Evolutionary conservation across 2,888 invertebrate species (phyloP).

Genomic region (Steinernema scapterisci): DNA sequence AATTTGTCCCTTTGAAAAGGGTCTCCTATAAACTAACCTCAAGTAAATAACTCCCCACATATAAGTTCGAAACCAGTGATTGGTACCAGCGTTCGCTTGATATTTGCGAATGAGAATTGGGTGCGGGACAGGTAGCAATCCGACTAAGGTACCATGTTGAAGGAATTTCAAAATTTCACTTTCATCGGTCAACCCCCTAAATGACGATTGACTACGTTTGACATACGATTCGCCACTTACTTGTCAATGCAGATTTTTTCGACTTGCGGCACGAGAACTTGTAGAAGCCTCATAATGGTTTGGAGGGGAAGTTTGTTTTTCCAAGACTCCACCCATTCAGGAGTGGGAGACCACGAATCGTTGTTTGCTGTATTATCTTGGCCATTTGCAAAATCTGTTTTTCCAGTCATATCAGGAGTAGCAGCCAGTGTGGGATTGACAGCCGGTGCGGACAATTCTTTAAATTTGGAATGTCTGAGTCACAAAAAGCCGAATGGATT

Average conservation of each 20-base stretch:
- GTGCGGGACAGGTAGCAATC: conserved; percentile 95
- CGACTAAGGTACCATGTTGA: conserved; percentile 96
- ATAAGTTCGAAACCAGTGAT: conserved; percentile 98
- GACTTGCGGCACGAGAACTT: conserved; percentile 97
- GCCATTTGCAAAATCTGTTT: conserved; percentile 77
- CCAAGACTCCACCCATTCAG: conserved; percentile 93
- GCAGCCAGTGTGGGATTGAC: conserved; percentile 78
- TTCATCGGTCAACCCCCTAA: conserved; percentile 94
- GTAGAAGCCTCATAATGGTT: conserved; percentile 96
- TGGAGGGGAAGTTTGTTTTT: conserved; percentile 94
- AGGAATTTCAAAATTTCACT: conserved; percentile 98
- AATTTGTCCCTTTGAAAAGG: background rate
- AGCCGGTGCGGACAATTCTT: background rate
- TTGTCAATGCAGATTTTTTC: conserved; percentile 99
- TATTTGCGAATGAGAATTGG: conserved; percentile 98
- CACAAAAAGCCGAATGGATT: conserved; percentile 68
- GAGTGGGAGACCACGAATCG: conserved; percentile 81
- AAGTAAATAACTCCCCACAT: conserved; percentile 99
- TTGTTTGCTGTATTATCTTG: background rate
- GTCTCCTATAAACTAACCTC: conserved; percentile 73
- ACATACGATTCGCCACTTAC: conserved; percentile 72
- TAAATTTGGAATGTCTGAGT: background rate
- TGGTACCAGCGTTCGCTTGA: conserved; percentile 97
- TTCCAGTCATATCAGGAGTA: conserved; percentile 87
- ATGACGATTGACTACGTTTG: conserved; percentile 36